These are phyloP conservation scores for Ellobius talpinus DNA, from an alignment of 2,113 vertebrate species.

Conservation along the genomic window DNA sequence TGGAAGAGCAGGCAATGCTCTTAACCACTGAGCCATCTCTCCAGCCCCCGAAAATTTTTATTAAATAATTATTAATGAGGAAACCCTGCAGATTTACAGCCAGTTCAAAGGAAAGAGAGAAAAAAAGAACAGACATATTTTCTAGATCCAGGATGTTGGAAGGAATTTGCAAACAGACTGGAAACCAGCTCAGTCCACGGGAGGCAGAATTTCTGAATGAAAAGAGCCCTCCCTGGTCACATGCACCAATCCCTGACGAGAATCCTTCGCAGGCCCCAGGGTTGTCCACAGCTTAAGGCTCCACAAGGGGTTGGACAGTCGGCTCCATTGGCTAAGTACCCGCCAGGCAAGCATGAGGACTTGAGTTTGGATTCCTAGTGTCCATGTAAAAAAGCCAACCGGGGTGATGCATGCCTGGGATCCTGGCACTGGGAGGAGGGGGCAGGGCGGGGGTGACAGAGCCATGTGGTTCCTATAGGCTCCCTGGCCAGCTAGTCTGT, in stretches of 20 bases:
- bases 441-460: neutral
- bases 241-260: neutral
- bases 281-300: neutral
- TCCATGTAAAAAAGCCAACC: neutral
- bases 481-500: neutral
- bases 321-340: neutral
- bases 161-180: neutral
- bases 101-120: conserved; percentile 14
- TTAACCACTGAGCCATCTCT: no score
- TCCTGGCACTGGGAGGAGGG: neutral
- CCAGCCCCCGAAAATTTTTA: conserved; percentile 43
- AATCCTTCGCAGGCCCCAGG: neutral
- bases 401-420: no score
- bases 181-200: neutral
- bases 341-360: neutral
- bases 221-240: neutral
- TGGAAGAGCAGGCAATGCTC: no score
- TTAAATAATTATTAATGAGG: conserved; percentile 32
- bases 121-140: neutral
- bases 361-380: neutral
- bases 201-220: neutral
- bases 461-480: neutral
- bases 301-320: neutral
- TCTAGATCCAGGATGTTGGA: neutral
- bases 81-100: neutral